Percentiles rank a stretch among this genome's conserved stretches.
Evolutionary conservation across 2,113 vertebrate genomes (phyloP).

Genomic region (Climacteris rufus): DNA sequence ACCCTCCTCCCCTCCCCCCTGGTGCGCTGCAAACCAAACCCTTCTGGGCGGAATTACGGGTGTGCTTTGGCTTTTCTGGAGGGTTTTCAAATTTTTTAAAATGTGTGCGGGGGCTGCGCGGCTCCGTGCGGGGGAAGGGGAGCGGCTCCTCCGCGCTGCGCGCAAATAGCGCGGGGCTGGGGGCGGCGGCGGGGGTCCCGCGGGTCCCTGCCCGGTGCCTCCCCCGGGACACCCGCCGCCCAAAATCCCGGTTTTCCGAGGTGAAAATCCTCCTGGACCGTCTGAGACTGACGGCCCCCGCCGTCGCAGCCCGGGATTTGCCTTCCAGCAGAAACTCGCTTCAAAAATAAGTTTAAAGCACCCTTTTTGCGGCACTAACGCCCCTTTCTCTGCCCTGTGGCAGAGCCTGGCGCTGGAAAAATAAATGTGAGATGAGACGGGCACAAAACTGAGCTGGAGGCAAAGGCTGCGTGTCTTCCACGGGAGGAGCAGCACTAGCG

Average conservation of each 20-base stretch:
- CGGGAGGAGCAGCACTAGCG: neutral
- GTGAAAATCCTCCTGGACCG: neutral
- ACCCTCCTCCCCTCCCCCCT: neutral
- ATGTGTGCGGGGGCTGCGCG: neutral
- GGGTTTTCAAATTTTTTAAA: accelerated
- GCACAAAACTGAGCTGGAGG: neutral
- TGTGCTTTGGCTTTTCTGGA: neutral
- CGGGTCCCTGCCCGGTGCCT: neutral
- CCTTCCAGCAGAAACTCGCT: neutral
- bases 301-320: neutral
- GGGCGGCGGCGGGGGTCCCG: neutral
- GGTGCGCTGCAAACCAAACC: neutral
- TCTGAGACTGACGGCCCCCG: neutral
- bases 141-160: neutral
- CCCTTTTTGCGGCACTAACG: neutral
- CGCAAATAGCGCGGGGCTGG: neutral
- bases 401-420: neutral
- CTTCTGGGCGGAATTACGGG: neutral
- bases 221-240: neutral
- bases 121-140: neutral
- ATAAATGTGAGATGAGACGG: neutral
- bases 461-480: neutral
- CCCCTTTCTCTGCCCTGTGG: neutral
- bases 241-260: neutral
- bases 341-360: neutral